Base-by-base conservation (phyloP, 2,888 invertebrate genomes). In the Conus canariensis region DNA sequence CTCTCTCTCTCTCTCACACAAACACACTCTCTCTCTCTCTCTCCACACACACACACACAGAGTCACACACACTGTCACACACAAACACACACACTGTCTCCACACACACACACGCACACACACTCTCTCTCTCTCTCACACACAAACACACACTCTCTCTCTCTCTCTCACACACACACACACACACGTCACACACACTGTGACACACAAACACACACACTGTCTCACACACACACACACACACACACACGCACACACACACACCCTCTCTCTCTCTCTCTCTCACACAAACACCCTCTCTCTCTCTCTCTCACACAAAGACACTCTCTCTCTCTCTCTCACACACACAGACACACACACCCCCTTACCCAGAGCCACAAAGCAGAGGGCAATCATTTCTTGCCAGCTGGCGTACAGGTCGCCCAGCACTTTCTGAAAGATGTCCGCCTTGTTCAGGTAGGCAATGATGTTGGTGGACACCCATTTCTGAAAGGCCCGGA, bases 381-480 rank as follows among this genome's bases (percentile, higher is more conserved):
- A 97, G 89, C 98, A 98, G 94, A 99, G 97, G 70, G 97, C 97
- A 88, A 98, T 97, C 96, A 99, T 98, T 96, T 98, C 97, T 94
- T 97, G 97, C 98, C 98, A 98, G 80, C 98, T 98, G 91, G 98
- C 97, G 95, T 98, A 98, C 14, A 99, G 97, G 96, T 99, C 99
- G 88, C 98, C 98, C 70, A 99, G 97, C 96, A 98, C 97, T 96
- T 98, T 98, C 96, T 98, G 98, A 93, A 98, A 97, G 67, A 98
- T 97, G 96, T 98, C 98, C 98, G 98, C 98, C 94, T 98, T 98
- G 95, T 99, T 98, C 85, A 99, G 97, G 94, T 98, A 97, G 8
- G 97, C 97, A 96, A 98, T 98, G 93, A 98, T 97, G 95, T 98
- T 98, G 87, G 97, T 97, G 91, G 95, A 97, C 59, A 98, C 97